A percentile compares a stretch with the other conserved stretches of the same genome.
phyloP scores from a whole-genome alignment of 1,140 invertebrate genomes.

The Drosophila bipectinata region DNA sequence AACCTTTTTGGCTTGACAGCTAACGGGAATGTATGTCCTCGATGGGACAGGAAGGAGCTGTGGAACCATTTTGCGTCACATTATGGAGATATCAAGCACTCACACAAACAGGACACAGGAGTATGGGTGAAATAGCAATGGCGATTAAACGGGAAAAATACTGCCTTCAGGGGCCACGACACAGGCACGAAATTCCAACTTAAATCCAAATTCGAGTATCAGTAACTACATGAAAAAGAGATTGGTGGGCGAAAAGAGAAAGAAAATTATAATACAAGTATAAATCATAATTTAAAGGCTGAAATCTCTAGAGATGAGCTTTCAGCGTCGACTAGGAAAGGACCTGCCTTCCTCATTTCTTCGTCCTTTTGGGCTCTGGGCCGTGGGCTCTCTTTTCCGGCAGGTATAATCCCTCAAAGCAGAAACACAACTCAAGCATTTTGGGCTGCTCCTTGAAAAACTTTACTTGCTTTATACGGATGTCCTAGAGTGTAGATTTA shows the following conservation, averaged over 20 bases:
- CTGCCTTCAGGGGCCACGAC: conserved; percentile 27
- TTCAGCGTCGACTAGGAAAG: conserved; percentile 50
- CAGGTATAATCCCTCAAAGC: conserved; percentile 81
- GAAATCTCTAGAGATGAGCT: conserved; percentile 75
- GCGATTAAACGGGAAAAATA: conserved; percentile 39
- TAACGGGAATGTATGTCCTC: conserved; percentile 54
- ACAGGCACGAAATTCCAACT: conserved; percentile 53
- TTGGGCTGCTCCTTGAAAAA: conserved; percentile 26
- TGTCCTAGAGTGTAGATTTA: conserved; percentile 15
- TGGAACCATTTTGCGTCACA: conserved; percentile 62
- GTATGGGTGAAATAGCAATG: conserved; percentile 28
- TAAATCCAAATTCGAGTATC: conserved; percentile 40
- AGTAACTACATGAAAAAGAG: conserved; percentile 45
- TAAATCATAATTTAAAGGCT: conserved; percentile 80
- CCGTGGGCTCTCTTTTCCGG: conserved; percentile 20
- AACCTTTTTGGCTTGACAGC: conserved; percentile 37
- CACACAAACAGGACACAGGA: conserved; percentile 68
- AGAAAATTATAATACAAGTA: conserved; percentile 64
- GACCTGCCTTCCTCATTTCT: conserved; percentile 13
- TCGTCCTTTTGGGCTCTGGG: conserved; percentile 15
- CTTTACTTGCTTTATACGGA: conserved; percentile 27
- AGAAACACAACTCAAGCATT: conserved; percentile 65
- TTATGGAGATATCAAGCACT: conserved; percentile 74
- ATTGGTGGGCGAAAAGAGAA: conserved; percentile 11
- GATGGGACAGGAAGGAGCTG: conserved; percentile 44